Evolutionary conservation across 2,113 vertebrate genomes (phyloP).

Genomic region (Poeciliopsis prolifica): DNA sequence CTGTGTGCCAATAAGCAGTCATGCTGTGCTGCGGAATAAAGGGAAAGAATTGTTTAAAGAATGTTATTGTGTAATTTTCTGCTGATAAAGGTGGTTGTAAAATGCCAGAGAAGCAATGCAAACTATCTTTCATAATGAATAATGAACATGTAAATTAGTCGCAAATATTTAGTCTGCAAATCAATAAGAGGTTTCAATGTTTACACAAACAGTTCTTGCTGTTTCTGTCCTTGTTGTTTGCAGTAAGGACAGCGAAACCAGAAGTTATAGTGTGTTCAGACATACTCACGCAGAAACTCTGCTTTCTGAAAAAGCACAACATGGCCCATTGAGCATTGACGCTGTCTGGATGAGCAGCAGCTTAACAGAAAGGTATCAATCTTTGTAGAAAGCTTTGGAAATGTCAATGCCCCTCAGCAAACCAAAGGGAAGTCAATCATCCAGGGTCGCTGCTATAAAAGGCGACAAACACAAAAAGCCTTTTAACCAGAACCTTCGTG

Average conservation of each 20-base stretch:
- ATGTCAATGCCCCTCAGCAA: conserved; percentile 63
- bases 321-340: conserved; percentile 45
- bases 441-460: conserved; percentile 49
- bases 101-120: too few species aligned
- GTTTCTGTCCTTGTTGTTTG: too few species aligned
- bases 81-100: too few species aligned
- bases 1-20: too few species aligned
- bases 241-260: neutral
- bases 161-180: too few species aligned
- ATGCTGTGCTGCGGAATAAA: too few species aligned
- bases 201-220: neutral
- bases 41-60: too few species aligned
- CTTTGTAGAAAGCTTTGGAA: conserved; percentile 61
- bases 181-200: neutral
- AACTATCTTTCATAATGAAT: too few species aligned
- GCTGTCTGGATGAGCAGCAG: conserved; percentile 44
- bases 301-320: conserved; percentile 48
- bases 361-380: conserved; percentile 62
- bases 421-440: conserved; percentile 68
- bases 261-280: neutral
- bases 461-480: conserved; percentile 58
- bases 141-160: too few species aligned
- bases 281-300: conserved; percentile 1
- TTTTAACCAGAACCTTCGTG: conserved; percentile 59
- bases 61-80: too few species aligned